phyloP scores from a whole-genome alignment of 92 coral and sea anemone species.

The Porites evermanni region DNA sequence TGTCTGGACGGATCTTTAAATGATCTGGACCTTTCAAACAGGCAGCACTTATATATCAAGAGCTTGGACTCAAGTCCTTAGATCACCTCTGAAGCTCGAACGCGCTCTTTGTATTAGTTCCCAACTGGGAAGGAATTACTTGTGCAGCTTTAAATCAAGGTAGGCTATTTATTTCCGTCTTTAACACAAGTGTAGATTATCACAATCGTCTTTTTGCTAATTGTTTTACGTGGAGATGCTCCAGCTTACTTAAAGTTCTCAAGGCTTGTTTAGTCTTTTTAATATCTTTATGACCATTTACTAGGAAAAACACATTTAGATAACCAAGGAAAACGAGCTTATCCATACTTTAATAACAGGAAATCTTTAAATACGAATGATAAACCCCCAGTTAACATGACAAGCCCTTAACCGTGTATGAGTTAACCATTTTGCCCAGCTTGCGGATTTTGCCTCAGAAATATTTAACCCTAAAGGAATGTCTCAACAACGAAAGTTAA shows the following conservation, averaged over 20 bases:
- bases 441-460: not conserved
- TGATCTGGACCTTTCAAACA: slow-evolving; percentile 6
- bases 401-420: not conserved
- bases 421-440: not conserved
- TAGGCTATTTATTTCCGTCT: not conserved
- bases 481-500: not conserved
- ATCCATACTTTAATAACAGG: not conserved
- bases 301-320: not conserved
- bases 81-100: slow-evolving; percentile 17
- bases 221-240: not conserved
- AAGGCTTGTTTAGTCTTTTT: not conserved
- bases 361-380: not conserved
- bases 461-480: slow-evolving; percentile 22
- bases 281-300: not conserved
- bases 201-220: not conserved
- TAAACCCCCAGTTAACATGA: not conserved
- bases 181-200: not conserved
- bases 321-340: not conserved
- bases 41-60: slow-evolving; percentile 39
- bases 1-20: slow-evolving; percentile 23
- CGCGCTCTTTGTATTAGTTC: not conserved
- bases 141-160: slow-evolving; percentile 8
- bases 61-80: slow-evolving; percentile 33
- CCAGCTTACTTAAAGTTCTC: not conserved
- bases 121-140: slow-evolving; percentile 7